Conservation (phyloP, 2,888 invertebrate species). For the Idaea biselata region DNA sequence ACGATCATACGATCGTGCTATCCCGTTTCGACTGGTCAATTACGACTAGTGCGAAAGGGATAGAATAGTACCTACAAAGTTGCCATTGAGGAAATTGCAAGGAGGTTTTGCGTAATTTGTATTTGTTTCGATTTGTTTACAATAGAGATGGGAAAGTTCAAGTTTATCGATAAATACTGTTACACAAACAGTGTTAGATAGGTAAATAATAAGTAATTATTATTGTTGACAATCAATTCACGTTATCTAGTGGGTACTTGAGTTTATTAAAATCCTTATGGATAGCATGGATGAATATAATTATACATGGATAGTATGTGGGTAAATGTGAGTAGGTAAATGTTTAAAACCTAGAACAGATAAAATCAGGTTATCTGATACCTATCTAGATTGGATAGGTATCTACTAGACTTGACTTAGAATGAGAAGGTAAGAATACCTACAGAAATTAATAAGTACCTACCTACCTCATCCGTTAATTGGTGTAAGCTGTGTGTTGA, state of each 20-base stretch:
- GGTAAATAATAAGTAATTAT: neutral
- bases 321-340: no score
- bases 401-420: no score
- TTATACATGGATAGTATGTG: no score
- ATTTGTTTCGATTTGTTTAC: slow-evolving; percentile 22
- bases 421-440: no score
- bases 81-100: slow-evolving; percentile 44
- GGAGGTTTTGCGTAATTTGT: slow-evolving; percentile 33
- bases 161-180: slow-evolving; percentile 28
- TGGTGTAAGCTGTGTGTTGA: no score
- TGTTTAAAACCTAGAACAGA: no score
- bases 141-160: slow-evolving; percentile 41
- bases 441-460: no score
- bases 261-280: no score
- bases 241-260: neutral
- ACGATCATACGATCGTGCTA: slow-evolving; percentile 69
- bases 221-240: neutral
- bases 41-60: slow-evolving; percentile 40
- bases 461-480: no score
- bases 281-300: no score
- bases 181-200: neutral
- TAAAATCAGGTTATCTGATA: no score
- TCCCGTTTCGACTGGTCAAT: slow-evolving; percentile 40
- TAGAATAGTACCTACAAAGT: slow-evolving; percentile 34
- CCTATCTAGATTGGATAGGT: no score